Evolutionary conservation across 2,888 invertebrate species (phyloP).

Genomic region (Congeria kusceri): DNA sequence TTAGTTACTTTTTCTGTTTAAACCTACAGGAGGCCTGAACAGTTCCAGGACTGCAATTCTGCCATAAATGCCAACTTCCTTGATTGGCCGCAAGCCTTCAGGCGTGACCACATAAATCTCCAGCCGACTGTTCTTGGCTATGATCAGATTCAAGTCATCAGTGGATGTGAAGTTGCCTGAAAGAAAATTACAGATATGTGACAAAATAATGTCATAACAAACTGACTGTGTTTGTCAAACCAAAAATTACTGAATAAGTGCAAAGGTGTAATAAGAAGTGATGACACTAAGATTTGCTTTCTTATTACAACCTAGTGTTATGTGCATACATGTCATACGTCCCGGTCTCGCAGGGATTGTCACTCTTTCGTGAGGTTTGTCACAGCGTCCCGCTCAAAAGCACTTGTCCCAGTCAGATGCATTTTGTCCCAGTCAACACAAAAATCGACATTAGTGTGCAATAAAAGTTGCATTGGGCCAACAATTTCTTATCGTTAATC

Average conservation of each 20-base stretch:
- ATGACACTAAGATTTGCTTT: too few relatives aligned
- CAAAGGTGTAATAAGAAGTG: neutral
- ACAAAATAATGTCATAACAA: too few relatives aligned
- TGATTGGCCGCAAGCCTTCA: slow-evolving; percentile 96
- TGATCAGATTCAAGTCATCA: slow-evolving; percentile 96
- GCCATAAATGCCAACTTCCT: slow-evolving; percentile 97
- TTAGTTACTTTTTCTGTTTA: neutral
- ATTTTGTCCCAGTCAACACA: too few relatives aligned
- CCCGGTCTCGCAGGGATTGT: too few relatives aligned
- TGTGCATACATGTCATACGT: too few relatives aligned
- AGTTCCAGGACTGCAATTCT: slow-evolving; percentile 97
- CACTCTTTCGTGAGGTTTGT: too few relatives aligned
- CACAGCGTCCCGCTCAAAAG: too few relatives aligned
- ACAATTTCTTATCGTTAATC: too few relatives aligned
- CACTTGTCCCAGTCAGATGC: too few relatives aligned
- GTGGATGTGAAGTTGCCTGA: slow-evolving; percentile 98
- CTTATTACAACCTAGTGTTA: too few relatives aligned
- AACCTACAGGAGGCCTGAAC: slow-evolving; percentile 92
- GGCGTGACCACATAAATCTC: slow-evolving; percentile 98
- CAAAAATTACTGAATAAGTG: neutral
- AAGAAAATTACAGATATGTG: slow-evolving; percentile 64
- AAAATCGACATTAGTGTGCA: too few relatives aligned
- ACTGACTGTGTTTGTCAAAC: slow-evolving; percentile 2
- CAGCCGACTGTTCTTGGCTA: slow-evolving; percentile 96
- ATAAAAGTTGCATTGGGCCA: too few relatives aligned